Percentiles rank a stretch among this genome's conserved stretches.
phyloP scores from a whole-genome alignment of 2,113 vertebrate species.

The Lepus europaeus region DNA sequence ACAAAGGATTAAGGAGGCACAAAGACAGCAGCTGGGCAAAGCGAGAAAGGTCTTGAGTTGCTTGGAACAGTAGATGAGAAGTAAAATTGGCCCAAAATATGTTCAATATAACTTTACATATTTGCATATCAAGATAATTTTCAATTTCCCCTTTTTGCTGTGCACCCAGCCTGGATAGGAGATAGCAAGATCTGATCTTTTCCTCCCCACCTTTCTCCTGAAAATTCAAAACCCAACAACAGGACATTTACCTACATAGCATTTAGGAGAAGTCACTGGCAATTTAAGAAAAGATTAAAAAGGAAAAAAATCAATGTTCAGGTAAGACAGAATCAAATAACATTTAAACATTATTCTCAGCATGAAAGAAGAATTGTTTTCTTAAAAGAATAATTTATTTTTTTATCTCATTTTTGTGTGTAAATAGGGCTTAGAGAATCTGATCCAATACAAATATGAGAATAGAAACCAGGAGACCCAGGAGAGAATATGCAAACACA shows the following conservation, averaged over 20 bases:
- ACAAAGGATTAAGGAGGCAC: background rate
- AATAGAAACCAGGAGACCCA: constrained; percentile 15
- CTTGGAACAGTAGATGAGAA: background rate
- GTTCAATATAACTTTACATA: background rate
- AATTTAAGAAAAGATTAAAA: constrained; percentile 27
- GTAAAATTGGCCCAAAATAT: background rate
- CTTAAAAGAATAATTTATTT: constrained; percentile 13
- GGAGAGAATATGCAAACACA: constrained; percentile 2
- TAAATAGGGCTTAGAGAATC: background rate
- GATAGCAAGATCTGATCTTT: background rate
- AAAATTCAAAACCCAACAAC: background rate
- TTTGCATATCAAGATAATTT: constrained; percentile 33
- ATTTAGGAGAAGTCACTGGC: background rate
- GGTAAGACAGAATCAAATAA: background rate
- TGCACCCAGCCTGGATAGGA: background rate
- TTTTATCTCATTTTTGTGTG: background rate
- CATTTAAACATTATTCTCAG: constrained; percentile 41
- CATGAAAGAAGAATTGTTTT: constrained; percentile 24
- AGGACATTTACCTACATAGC: background rate
- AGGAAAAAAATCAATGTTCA: background rate
- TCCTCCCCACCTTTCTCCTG: background rate
- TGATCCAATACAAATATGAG: constrained; percentile 36
- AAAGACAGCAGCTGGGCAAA: background rate
- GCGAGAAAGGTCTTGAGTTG: background rate
- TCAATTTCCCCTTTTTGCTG: background rate